Evolutionary conservation across 2,797 vertebrate genomes (phyloP).

Genomic region (Momotus momota): DNA sequence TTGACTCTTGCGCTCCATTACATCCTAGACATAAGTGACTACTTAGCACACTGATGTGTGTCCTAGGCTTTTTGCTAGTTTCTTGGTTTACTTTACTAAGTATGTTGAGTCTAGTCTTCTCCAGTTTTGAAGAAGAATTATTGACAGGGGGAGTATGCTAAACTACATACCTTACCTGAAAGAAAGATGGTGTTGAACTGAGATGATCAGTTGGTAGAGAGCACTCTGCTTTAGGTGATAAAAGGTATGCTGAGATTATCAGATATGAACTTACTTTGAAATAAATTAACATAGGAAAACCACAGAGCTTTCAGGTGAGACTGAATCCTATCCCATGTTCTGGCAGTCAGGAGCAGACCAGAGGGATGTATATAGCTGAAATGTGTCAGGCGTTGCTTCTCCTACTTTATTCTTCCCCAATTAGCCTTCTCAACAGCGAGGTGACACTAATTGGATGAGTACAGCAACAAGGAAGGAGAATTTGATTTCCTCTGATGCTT

Average conservation of each 20-base stretch:
- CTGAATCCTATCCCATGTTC: background rate
- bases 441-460: background rate
- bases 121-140: background rate
- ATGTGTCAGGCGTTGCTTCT: background rate
- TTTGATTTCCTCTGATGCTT: background rate
- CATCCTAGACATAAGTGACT: background rate
- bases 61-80: background rate
- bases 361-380: background rate
- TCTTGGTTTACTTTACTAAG: background rate
- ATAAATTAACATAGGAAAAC: background rate
- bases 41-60: background rate
- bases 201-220: background rate
- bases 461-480: background rate
- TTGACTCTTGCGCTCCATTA: background rate
- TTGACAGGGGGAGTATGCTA: fast-evolving
- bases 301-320: background rate
- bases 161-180: fast-evolving
- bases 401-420: background rate
- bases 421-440: background rate
- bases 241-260: background rate
- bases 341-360: background rate
- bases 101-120: background rate
- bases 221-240: background rate
- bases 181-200: background rate
- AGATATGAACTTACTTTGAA: background rate